Conservation (phyloP, 2,797 vertebrate species). For the Cichlasoma orientale region DNA sequence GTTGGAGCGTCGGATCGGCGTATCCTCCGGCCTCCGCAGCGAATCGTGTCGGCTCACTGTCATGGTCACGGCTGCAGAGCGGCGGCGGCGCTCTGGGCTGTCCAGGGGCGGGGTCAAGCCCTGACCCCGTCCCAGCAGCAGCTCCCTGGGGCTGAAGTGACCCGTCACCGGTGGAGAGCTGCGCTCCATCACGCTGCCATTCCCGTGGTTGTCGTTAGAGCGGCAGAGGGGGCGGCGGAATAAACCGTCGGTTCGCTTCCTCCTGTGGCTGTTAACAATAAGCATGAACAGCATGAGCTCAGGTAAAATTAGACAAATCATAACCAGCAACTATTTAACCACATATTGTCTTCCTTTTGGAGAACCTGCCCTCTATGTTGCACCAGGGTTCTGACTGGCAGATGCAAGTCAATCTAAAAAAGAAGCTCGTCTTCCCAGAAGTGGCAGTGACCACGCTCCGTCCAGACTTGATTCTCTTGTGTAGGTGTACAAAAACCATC, state of each 20-base stretch:
- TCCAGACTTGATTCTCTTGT: too few relatives aligned
- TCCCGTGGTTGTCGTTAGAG: slow-evolving; percentile 87
- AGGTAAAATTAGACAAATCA: neutral
- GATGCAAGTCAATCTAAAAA: too few relatives aligned
- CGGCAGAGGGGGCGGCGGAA: slow-evolving; percentile 89
- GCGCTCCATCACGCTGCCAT: slow-evolving; percentile 84
- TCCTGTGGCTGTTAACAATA: slow-evolving; percentile 84
- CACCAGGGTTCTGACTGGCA: too few relatives aligned
- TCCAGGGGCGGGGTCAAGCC: slow-evolving; percentile 84
- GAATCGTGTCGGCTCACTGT: slow-evolving; percentile 94
- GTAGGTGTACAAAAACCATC: too few relatives aligned
- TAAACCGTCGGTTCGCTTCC: slow-evolving; percentile 88
- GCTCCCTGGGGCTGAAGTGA: slow-evolving; percentile 91
- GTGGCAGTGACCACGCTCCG: too few relatives aligned
- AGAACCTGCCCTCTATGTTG: neutral
- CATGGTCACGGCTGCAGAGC: slow-evolving; percentile 87
- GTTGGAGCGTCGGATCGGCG: slow-evolving; percentile 92
- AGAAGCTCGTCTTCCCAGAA: neutral
- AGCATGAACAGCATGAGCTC: neutral
- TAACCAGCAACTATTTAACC: neutral
- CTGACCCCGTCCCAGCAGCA: slow-evolving; percentile 87
- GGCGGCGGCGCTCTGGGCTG: slow-evolving; percentile 90
- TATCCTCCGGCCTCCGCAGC: slow-evolving; percentile 90
- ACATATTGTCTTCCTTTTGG: neutral
- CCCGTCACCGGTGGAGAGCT: slow-evolving; percentile 87